Evolutionary conservation across 2,888 invertebrate genomes (phyloP), one percentile per base, ranked within the genome.

Genomic region (Rambutsinella grinnellia): DNA sequence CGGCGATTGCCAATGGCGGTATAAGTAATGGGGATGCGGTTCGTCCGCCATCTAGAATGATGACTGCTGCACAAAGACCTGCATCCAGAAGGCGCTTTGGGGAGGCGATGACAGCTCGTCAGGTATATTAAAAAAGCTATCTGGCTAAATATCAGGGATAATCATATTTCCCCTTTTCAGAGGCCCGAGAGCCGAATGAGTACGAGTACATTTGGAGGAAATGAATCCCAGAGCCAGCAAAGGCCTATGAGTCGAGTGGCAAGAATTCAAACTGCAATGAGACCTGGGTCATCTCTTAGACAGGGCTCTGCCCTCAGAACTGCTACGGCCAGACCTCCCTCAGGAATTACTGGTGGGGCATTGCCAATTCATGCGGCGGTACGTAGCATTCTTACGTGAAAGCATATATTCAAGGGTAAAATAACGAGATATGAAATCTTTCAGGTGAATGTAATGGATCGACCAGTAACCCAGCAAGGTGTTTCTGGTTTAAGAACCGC

Each of bases 391-490:
- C 10, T 24, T 44, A 62, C 6, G 13, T 24, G 23, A 23, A 53
- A 13, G 19, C 5, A n/a, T 23, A n/a, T 28, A 5, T 8, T 60
- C 60, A 60, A 19, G 10, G 19, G 8, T 10, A 17, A 51, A 51
- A 2, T 51, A 24, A 5, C 47, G 15, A 19, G 13, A 65, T 65
- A 36, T 5, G 13, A 36, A 36, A 36, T 36, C 5, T 36, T 54
- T 10, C 62, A 86, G 85, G 85, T 86, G 24, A 86, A 85, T 67
- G 87, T 92, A 85, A 89, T 92, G 58, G 94, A 94, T 83, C 89
- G 94, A 71, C 93, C 94, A 15, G 92, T 93, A 84, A 94, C 94
- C 1, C 93, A 94, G 85, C 94, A 94, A 88, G 94, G 94, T 0
- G 88, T 94, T 63, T 87, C 87, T 28, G 93, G 93, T 0, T 87